Evolutionary conservation across 2,113 vertebrate genomes (phyloP).

Genomic region (Spermophilus dauricus): DNA sequence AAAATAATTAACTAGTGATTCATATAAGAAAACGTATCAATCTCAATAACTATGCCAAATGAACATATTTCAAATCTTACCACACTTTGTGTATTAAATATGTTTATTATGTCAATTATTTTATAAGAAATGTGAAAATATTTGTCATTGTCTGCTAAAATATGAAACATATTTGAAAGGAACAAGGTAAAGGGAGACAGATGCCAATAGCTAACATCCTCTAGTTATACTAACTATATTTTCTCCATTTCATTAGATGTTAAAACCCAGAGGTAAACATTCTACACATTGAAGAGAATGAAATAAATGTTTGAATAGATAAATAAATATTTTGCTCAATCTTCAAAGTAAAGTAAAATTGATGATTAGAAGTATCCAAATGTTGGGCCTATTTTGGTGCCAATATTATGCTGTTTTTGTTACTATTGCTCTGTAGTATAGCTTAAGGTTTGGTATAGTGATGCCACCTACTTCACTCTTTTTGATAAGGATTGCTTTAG

Average conservation of each 20-base stretch:
- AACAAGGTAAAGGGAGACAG: neutral
- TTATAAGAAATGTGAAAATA: neutral
- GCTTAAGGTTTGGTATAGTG: too few species aligned
- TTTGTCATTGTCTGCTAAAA: neutral
- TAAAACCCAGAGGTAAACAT: neutral
- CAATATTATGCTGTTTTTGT: too few species aligned
- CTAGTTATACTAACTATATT: neutral
- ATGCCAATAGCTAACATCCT: neutral
- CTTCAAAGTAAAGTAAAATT: constrained; percentile 3
- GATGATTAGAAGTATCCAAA: neutral
- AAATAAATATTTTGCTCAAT: neutral
- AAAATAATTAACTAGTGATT: neutral
- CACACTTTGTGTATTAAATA: neutral
- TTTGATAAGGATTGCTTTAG: too few species aligned
- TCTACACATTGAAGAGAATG: neutral
- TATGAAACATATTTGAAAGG: neutral
- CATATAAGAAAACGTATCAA: neutral
- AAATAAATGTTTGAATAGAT: neutral
- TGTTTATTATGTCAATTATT: neutral
- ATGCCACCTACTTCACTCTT: too few species aligned
- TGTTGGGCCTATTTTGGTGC: too few species aligned
- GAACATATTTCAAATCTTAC: neutral
- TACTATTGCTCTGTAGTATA: too few species aligned
- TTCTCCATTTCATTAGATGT: neutral
- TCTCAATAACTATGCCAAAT: neutral